Evolutionary conservation across 2,113 vertebrate genomes (phyloP), one percentile per base, ranked within the genome.

Genomic region (Carassius auratus): DNA sequence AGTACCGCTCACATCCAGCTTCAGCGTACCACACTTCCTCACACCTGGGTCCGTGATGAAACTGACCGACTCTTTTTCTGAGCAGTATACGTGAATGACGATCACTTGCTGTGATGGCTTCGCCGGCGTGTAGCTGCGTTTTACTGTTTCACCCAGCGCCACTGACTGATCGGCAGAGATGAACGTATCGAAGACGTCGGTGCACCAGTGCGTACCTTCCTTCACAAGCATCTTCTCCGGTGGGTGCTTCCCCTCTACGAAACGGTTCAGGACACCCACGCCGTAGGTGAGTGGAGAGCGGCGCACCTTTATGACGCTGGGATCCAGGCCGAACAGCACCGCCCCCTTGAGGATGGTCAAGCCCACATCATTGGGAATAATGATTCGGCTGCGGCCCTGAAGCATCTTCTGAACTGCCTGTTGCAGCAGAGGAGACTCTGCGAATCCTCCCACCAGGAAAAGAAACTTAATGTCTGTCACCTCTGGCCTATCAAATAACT

Each of bases 331-430:
- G 0, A 99, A 99, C 62, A 99, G 94, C 73, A 99, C 98, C 0
- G 98, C 98, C 0, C 98, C 98, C 82, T 99, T 99, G 69, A 99
- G 96, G 91, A 99, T 99, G 86, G 98, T 99, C 48, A 99, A 95
- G 50, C 98, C 98, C 59, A 99, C 97, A 7, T 99, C 98, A 42
- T 99, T 97, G 1, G 98, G 98, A 83, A 99, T 97, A 92, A 99
- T 98, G 90, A 99, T 96, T 61, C 98, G 96, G 88, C 97, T 98
- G 85, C 95, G 92, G 0, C 96, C 96, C 33, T 96, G 96, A 0
- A 99, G 97, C 91, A 97, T 96, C 0, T 93, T 92, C 92, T 99
- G 97, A 0, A 99, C 95, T 0, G 98, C 98, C 59, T 96, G 96
- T 73, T 99, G 98, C 23, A 99, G 95, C 50, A 99, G 94, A 0